phyloP scores from a whole-genome alignment of 2,113 vertebrate species.

The Amia ocellicauda region DNA sequence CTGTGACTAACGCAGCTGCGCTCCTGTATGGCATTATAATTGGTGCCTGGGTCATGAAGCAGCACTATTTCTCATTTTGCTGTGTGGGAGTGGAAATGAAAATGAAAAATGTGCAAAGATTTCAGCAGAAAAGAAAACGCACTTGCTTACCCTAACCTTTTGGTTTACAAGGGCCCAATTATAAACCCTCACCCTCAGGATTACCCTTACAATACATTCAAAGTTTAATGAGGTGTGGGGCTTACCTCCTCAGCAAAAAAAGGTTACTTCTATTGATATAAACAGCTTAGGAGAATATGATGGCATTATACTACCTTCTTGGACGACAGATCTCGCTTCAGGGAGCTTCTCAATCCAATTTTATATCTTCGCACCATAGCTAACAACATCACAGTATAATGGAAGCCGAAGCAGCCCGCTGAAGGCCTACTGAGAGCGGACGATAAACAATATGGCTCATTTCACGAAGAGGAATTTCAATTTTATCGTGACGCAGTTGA shows the following conservation, averaged over 20 bases:
- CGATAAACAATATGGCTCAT: constrained; percentile 2
- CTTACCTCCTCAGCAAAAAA: constrained; percentile 43
- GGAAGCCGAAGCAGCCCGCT: not conserved
- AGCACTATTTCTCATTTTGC: not conserved
- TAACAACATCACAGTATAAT: constrained; percentile 1
- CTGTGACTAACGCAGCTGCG: too few relatives aligned
- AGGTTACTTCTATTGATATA: constrained; percentile 30
- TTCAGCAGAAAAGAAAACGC: not conserved
- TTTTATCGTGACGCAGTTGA: not conserved
- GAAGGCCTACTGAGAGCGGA: not conserved
- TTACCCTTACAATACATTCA: not conserved
- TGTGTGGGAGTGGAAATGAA: not conserved
- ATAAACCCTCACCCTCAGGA: not conserved
- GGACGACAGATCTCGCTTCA: constrained; percentile 26
- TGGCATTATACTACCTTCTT: not conserved
- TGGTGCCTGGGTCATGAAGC: not conserved
- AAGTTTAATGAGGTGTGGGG: constrained; percentile 43
- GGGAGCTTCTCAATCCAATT: constrained; percentile 10
- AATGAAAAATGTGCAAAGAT: not conserved
- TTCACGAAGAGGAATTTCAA: constrained; percentile 1
- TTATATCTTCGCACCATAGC: constrained; percentile 1
- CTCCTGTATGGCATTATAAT: not conserved
- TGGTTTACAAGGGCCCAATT: not conserved
- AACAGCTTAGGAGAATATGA: constrained; percentile 38
- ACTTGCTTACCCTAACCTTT: not conserved